Conservation (phyloP, 2,797 vertebrate genomes). For the Chelon auratus region DNA sequence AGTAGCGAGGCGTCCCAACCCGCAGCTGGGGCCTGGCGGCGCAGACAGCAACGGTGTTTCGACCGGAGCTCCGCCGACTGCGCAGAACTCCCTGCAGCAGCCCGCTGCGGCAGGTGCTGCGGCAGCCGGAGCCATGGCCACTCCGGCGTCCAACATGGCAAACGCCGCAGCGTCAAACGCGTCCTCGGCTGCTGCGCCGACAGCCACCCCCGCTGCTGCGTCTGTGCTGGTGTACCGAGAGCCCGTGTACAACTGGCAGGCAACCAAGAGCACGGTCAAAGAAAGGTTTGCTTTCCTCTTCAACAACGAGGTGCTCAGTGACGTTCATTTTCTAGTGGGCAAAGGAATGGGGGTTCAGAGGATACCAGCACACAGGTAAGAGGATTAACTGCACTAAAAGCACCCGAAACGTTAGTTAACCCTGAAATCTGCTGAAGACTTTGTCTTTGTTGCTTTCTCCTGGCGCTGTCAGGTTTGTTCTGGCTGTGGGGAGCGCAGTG, state of each 20-base stretch:
- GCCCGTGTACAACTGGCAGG: slow-evolving; percentile 88
- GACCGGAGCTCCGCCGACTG: slow-evolving; percentile 78
- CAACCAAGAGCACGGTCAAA: slow-evolving; percentile 87
- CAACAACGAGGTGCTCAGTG: slow-evolving; percentile 97
- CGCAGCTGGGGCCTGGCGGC: slow-evolving; percentile 86
- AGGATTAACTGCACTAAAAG: fast-evolving
- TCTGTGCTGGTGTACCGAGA: slow-evolving; percentile 86
- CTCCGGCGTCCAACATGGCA: slow-evolving; percentile 83
- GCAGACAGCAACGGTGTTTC: slow-evolving; percentile 82
- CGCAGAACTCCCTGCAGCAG: slow-evolving; percentile 85
- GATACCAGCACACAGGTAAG: slow-evolving; percentile 95
- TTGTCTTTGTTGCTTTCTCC: background rate
- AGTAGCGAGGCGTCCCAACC: slow-evolving; percentile 82
- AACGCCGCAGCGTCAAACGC: slow-evolving; percentile 76
- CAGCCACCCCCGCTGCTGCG: slow-evolving; percentile 81
- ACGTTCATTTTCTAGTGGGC: slow-evolving; percentile 97
- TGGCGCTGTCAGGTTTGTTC: slow-evolving; percentile 88
- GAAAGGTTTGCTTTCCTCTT: slow-evolving; percentile 89
- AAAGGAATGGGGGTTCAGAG: slow-evolving; percentile 95
- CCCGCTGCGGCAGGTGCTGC: slow-evolving; percentile 79
- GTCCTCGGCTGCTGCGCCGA: slow-evolving; percentile 60
- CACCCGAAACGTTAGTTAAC: background rate
- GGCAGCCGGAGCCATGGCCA: slow-evolving; percentile 77
- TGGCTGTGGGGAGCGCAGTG: slow-evolving; percentile 96
- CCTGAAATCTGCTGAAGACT: background rate